These are phyloP conservation scores for Cataglyphis hispanica DNA, from an alignment of 1,140 invertebrate species.

Conservation along the genomic window DNA sequence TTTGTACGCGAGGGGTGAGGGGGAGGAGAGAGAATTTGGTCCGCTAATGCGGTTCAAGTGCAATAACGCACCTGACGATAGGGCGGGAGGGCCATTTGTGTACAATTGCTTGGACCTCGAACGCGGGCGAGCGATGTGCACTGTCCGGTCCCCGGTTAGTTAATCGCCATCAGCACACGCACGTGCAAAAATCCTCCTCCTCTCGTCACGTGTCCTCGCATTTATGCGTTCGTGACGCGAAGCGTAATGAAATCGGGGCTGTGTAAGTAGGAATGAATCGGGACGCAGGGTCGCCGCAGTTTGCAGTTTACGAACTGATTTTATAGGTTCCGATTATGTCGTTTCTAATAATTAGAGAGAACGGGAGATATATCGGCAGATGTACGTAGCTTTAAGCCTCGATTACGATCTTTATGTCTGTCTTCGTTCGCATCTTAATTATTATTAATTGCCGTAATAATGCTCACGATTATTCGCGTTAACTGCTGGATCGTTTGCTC, in stretches of 20 bases:
- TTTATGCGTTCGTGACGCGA: slow-evolving; percentile 12
- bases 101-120: slow-evolving; percentile 70
- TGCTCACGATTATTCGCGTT: not conserved
- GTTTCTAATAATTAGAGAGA: slow-evolving; percentile 25
- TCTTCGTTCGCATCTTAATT: slow-evolving; percentile 22
- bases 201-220: slow-evolving; percentile 10
- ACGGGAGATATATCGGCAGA: not conserved
- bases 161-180: slow-evolving; percentile 61
- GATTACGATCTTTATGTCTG: not conserved
- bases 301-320: not conserved
- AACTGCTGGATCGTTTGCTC: not conserved
- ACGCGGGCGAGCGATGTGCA: slow-evolving; percentile 8
- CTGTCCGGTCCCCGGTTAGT: slow-evolving; percentile 22
- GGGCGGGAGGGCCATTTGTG: slow-evolving; percentile 48
- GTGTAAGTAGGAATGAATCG: slow-evolving; percentile 17
- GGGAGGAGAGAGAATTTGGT: slow-evolving; percentile 49
- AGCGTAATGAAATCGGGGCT: slow-evolving; percentile 46
- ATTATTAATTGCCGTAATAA: not conserved
- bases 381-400: not conserved
- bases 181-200: slow-evolving; percentile 8
- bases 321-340: slow-evolving; percentile 36
- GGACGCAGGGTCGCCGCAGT: slow-evolving; percentile 35
- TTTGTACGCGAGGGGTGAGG: not conserved
- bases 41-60: slow-evolving; percentile 47
- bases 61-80: slow-evolving; percentile 47